Base-by-base conservation (phyloP, 2,797 vertebrate species). In the Epinephelus coioides region DNA sequence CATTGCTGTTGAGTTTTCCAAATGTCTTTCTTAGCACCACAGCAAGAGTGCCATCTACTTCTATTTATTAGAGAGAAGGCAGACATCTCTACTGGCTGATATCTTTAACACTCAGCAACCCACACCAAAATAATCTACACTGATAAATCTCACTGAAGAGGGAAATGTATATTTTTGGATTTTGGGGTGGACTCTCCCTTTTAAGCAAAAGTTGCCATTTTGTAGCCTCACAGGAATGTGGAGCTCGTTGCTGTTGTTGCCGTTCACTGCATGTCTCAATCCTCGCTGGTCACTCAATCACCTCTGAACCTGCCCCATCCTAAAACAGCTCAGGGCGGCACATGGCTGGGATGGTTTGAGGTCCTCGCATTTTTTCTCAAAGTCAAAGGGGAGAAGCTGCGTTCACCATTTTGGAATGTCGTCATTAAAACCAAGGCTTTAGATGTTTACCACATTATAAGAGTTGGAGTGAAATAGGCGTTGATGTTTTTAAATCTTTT, bases 281-380 rank as follows among this genome's bases (percentile, higher is more conserved):
- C 76, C 18, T 43, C 69, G 59, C 19, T 44, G 6, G 71, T 60
- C 44, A 44, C 74, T 76, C 74, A 18, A 11, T 88, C 86, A 90
- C 86, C 90, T 88, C 78, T 85, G 79, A 88, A 79, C 87, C 71
- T 69, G 76, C 82, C 77, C 81, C 17, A 60, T 87, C 82, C 78
- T 66, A 86, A 92, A 93, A 93, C 76, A 70, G 87, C 85, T 77
- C 80, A 7, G 71, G 56, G 79, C 77, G 4, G 4, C 40, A 69
- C 51, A 44, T 92, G 71, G 18, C 81, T 84, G 44, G 54, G 51
- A 89, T 93, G 70, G 63, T 86, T 85, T 5, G 83, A 89, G 73
- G 74, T 89, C 74, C 50, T 90, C 47, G 21, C 83, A 90, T 90
- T 71, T 67, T 67, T 92, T 83, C 63, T 62, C 34, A 71, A 69